Percentiles rank a stretch among this genome's conserved stretches.
phyloP scores from a whole-genome alignment of 2,888 invertebrate genomes.

The Monochamus alternatus region DNA sequence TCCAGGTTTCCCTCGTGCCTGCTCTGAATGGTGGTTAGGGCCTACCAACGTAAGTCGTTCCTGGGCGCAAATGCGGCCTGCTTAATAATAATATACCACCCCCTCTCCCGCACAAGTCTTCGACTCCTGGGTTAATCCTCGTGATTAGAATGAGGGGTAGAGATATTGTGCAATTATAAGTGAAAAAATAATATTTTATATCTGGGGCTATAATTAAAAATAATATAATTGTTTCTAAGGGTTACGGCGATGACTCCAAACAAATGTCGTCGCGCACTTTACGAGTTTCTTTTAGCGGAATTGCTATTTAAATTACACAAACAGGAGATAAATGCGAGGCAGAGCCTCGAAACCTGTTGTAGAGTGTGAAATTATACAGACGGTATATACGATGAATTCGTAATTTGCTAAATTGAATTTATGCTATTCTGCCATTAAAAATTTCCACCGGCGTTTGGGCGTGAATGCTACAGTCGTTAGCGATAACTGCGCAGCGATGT shows the following conservation, averaged over 20 bases:
- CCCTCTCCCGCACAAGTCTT: too few species aligned
- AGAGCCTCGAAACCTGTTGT: constrained; percentile 13
- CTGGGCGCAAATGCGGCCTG: too few species aligned
- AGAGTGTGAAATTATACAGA: constrained; percentile 20
- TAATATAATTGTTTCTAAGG: constrained; percentile 29
- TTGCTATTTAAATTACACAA: constrained; percentile 19
- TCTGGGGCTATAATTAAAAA: constrained; percentile 22
- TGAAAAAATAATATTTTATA: constrained; percentile 16
- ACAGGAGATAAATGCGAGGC: constrained; percentile 14
- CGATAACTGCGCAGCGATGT: too few species aligned
- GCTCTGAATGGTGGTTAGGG: too few species aligned
- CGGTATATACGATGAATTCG: constrained; percentile 12
- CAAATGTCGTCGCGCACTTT: constrained; percentile 17
- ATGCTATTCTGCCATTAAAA: background rate
- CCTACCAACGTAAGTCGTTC: too few species aligned
- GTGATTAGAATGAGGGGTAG: too few species aligned
- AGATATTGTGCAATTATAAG: too few species aligned
- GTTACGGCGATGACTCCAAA: constrained; percentile 12
- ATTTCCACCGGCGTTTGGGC: background rate
- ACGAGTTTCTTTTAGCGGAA: constrained; percentile 30
- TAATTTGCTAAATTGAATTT: constrained; percentile 23
- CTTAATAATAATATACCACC: too few species aligned
- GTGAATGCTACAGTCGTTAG: background rate
- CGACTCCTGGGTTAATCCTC: too few species aligned
- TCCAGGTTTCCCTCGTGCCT: too few species aligned